Conservation (phyloP, 2,888 invertebrate species). For the Rotaria socialis region DNA sequence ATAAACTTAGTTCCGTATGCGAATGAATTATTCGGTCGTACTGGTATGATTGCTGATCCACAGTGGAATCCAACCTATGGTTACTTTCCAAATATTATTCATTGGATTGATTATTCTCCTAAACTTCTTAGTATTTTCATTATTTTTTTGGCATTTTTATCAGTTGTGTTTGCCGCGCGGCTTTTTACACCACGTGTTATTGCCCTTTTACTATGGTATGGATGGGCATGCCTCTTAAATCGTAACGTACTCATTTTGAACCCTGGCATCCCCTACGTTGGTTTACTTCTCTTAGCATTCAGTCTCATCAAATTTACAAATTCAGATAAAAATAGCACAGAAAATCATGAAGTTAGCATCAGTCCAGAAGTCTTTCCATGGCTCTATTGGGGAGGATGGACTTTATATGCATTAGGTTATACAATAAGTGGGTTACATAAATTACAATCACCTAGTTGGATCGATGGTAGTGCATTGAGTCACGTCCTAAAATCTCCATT, state of each 20-base stretch:
- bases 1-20: background rate
- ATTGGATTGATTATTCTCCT: background rate
- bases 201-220: background rate
- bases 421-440: constrained; percentile 9
- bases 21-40: background rate
- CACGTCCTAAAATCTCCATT: background rate
- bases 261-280: constrained; percentile 1
- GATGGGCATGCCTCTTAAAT: constrained; percentile 21
- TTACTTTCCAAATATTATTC: constrained; percentile 21
- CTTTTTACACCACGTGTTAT: background rate
- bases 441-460: constrained; percentile 21
- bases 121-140: background rate
- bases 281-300: background rate
- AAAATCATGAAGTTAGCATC: background rate
- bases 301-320: background rate
- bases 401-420: constrained; percentile 23
- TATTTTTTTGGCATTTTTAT: background rate
- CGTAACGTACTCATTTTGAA: constrained; percentile 1
- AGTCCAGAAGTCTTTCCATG: constrained; percentile 5
- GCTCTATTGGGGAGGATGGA: constrained; percentile 6
- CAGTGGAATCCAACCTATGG: constrained; percentile 12
- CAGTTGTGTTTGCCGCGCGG: background rate
- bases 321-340: background rate
- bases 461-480: constrained; percentile 12
- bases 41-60: constrained; percentile 1